Base-by-base conservation (phyloP, 1,140 invertebrate genomes). In the Penaeus japonicus region DNA sequence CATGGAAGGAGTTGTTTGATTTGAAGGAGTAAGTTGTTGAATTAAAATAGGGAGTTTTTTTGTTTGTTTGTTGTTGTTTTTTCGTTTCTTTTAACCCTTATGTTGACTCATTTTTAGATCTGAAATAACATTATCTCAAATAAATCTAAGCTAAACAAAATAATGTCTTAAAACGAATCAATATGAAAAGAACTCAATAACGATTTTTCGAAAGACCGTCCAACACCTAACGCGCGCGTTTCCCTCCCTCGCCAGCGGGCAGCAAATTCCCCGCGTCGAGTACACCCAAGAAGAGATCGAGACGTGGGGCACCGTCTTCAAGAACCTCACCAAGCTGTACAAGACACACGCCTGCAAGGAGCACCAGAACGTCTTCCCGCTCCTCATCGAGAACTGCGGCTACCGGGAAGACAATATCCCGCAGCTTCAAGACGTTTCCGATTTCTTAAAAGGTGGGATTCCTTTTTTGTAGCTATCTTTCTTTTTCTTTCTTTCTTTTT, bases 371-470 rank as follows among this genome's bases (percentile, higher is more conserved):
- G 96, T 99, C 4, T 99, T 99, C 91, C 98, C 97, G 0, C 93
- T 99, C 4, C 94, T 99, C 4, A 96, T 98, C 35, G 96, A 99
- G 92, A 99, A 99, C 93, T 99, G 99, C 92, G 98, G 98, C 0
- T 99, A 98, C 92, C 94, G 96, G 24, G 96, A 97, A 90, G 96
- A 99, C 91, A 99, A 99, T 91, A 99, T 99, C 92, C 99, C 99
- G 2, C 99, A 99, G 92, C 93, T 99, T 22, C 96, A 99, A 93
- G 98, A 99, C 92, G 96, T 99, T 20, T 99, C 98, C 0, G 96
- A 99, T 91, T 99, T 99, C 93, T 93, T 99, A 15, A 98, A 97
- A 95, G 97, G 98, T 98, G 93, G n/a, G n/a, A n/a, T n/a, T n/a
- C n/a, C n/a, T n/a, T n/a, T n/a, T n/a, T n/a, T n/a, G n/a, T n/a